These are phyloP conservation scores for Amphilophus citrinellus DNA, from an alignment of 2,113 vertebrate genomes.

Conservation along the genomic window DNA sequence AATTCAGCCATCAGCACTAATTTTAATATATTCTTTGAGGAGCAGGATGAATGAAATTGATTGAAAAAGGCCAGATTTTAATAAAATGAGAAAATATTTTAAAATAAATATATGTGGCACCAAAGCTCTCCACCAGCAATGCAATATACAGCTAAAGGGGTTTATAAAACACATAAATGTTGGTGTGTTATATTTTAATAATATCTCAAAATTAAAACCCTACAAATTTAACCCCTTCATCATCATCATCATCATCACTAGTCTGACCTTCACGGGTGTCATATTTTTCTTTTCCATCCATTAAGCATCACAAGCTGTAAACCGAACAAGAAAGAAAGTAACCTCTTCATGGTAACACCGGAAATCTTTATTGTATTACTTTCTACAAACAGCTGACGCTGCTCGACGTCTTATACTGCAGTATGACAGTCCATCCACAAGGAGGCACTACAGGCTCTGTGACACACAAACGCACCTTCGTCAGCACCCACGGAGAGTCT, in stretches of 20 bases:
- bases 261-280: no score
- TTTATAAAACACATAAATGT: no score
- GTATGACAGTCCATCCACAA: fast-evolving
- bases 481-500: no score
- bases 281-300: no score
- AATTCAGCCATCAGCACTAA: no score
- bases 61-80: not conserved
- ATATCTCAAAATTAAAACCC: not conserved
- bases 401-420: not conserved
- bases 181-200: not conserved
- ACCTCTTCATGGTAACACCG: not conserved
- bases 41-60: not conserved
- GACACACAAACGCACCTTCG: not conserved
- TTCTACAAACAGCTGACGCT: not conserved
- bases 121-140: not conserved
- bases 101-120: not conserved
- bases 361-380: not conserved
- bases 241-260: no score
- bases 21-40: not conserved
- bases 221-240: not conserved
- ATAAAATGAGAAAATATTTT: not conserved
- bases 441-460: not conserved
- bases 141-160: no score
- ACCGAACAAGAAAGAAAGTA: not conserved
- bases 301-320: no score